A percentile compares a stretch with the other conserved stretches of the same genome.
phyloP scores from a whole-genome alignment of 2,113 vertebrate genomes.

The Mixornis gularis region DNA sequence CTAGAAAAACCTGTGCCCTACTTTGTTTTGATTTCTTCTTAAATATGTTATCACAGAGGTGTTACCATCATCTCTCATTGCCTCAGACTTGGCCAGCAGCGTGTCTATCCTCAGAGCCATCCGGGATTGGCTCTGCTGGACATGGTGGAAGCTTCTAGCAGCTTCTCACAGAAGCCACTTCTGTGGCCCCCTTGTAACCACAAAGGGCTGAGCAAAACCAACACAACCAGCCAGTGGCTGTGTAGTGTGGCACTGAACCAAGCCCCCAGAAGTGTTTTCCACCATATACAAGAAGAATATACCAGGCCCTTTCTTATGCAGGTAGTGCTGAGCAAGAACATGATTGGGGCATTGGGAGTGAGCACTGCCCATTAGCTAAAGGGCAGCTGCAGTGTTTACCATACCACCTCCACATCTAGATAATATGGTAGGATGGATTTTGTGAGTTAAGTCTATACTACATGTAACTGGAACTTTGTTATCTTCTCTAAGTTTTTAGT shows the following conservation, averaged over 20 bases:
- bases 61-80: background rate
- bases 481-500: background rate
- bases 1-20: background rate
- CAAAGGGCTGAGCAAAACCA: background rate
- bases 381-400: background rate
- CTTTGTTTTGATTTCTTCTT: background rate
- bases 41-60: background rate
- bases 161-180: background rate
- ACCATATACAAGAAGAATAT: background rate
- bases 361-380: background rate
- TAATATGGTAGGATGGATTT: background rate
- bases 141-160: background rate
- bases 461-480: background rate
- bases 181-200: background rate
- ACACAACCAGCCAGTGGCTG: background rate
- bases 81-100: background rate
- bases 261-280: background rate
- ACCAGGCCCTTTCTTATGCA: background rate
- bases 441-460: background rate
- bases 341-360: rapidly evolving
- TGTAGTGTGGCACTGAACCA: background rate
- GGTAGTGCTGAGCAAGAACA: background rate
- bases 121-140: background rate
- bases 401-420: background rate
- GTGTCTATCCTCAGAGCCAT: background rate